Percentiles rank a stretch among this genome's conserved stretches.
Conservation (phyloP, 2,113 vertebrate genomes). For the Taurulus bubalis region DNA sequence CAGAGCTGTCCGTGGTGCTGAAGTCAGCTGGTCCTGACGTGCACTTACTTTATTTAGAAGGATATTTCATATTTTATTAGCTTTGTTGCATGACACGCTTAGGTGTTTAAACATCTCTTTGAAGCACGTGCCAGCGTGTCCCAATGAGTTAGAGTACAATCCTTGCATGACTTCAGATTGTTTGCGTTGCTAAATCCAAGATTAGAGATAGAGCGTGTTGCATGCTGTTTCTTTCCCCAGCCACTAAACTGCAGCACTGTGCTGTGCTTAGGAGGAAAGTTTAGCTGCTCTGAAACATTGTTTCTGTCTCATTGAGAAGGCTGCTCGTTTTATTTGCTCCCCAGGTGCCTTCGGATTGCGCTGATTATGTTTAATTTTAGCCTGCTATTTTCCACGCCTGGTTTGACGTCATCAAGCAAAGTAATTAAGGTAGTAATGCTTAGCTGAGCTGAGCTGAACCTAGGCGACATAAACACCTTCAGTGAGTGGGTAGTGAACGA, state of each 20-base stretch:
- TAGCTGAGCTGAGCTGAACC: conserved; percentile 17
- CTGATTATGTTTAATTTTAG: conserved; percentile 70
- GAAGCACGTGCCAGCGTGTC: not conserved
- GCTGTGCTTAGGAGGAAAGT: conserved; percentile 38
- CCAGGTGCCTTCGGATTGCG: conserved; percentile 24
- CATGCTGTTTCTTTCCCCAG: conserved; percentile 42
- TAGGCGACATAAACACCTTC: conserved; percentile 2
- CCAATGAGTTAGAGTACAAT: not conserved
- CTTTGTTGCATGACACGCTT: too few species aligned
- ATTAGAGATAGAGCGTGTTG: not conserved
- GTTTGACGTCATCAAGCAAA: conserved; percentile 68
- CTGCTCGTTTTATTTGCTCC: conserved; percentile 14
- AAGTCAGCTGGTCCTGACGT: not conserved
- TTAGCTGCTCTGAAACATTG: conserved; percentile 1
- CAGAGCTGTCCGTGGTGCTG: conserved; percentile 47
- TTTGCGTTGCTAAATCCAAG: not conserved
- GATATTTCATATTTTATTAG: not conserved
- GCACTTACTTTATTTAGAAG: not conserved
- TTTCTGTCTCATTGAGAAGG: conserved; percentile 16
- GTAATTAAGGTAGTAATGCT: conserved; percentile 32
- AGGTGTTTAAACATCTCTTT: not conserved
- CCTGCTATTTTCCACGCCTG: conserved; percentile 49
- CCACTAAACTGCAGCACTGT: conserved; percentile 55
- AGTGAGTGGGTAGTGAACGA: not conserved
- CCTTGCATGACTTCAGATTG: not conserved